A percentile compares a stretch with the other conserved stretches of the same genome.
Evolutionary conservation across 2,113 vertebrate species (phyloP).

Genomic region (Tauraco erythrolophus): DNA sequence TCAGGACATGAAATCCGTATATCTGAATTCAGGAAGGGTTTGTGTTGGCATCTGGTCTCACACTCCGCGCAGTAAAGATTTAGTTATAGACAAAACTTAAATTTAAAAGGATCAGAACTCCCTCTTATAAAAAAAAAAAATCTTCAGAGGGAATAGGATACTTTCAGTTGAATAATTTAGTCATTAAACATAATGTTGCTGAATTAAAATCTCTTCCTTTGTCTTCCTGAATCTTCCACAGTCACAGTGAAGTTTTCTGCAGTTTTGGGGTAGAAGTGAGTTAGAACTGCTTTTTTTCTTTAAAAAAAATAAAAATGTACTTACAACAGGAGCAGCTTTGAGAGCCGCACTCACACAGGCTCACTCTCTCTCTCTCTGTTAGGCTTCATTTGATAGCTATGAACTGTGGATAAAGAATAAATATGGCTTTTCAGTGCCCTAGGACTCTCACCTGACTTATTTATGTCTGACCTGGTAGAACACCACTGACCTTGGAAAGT

Average conservation of each 20-base stretch:
- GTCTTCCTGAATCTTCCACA: background rate
- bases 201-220: background rate
- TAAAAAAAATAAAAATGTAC: background rate
- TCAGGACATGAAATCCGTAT: background rate
- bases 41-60: background rate
- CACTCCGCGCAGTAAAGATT: background rate
- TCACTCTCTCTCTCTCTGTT: background rate
- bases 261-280: background rate
- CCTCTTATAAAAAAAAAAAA: background rate
- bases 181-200: background rate
- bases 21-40: background rate
- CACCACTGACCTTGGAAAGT: constrained; percentile 78
- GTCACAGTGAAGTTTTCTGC: background rate
- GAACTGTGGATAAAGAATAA: constrained; percentile 80
- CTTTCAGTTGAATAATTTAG: background rate
- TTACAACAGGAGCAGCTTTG: constrained; percentile 27
- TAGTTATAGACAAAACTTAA: background rate
- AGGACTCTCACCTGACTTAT: constrained; percentile 78
- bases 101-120: background rate
- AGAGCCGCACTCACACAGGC: background rate
- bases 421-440: constrained; percentile 75
- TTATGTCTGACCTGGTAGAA: constrained; percentile 80
- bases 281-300: background rate
- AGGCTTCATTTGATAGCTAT: constrained; percentile 75
- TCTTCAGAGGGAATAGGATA: background rate